Evolutionary conservation across 2,113 vertebrate species (phyloP).

Genomic region (Oophaga pumilio): DNA sequence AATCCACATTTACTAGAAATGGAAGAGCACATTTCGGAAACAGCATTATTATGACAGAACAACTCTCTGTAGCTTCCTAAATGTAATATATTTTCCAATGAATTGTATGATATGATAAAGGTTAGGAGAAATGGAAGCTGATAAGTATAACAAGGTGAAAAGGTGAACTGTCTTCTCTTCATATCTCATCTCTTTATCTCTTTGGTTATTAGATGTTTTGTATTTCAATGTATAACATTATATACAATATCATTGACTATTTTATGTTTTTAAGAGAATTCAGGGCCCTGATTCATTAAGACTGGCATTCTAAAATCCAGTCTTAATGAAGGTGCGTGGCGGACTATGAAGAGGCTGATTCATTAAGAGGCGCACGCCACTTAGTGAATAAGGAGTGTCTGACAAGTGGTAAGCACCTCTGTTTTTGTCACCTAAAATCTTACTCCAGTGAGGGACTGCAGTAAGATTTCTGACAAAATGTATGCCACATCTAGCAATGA

Average conservation of each 20-base stretch:
- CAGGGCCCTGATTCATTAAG: too few relatives aligned
- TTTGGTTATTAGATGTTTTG: not conserved
- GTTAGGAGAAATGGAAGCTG: not conserved
- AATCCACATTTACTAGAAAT: not conserved
- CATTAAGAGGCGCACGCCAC: too few relatives aligned
- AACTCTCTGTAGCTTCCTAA: not conserved
- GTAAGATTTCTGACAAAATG: too few relatives aligned
- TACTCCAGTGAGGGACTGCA: too few relatives aligned
- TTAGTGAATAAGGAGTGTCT: too few relatives aligned
- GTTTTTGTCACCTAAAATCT: too few relatives aligned
- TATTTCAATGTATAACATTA: not conserved
- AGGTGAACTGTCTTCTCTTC: not conserved
- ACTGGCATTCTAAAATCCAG: too few relatives aligned
- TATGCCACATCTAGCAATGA: too few relatives aligned
- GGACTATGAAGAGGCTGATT: too few relatives aligned
- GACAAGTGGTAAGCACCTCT: too few relatives aligned
- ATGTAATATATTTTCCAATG: not conserved
- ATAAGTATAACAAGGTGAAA: not conserved
- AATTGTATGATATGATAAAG: not conserved
- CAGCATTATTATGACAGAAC: not conserved
- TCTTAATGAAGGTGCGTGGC: too few relatives aligned
- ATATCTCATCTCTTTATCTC: not conserved
- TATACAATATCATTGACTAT: not conserved
- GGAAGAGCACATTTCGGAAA: not conserved
- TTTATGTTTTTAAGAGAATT: not conserved